Conservation (phyloP, 2,113 vertebrate genomes). For the Cacatua alba region DNA sequence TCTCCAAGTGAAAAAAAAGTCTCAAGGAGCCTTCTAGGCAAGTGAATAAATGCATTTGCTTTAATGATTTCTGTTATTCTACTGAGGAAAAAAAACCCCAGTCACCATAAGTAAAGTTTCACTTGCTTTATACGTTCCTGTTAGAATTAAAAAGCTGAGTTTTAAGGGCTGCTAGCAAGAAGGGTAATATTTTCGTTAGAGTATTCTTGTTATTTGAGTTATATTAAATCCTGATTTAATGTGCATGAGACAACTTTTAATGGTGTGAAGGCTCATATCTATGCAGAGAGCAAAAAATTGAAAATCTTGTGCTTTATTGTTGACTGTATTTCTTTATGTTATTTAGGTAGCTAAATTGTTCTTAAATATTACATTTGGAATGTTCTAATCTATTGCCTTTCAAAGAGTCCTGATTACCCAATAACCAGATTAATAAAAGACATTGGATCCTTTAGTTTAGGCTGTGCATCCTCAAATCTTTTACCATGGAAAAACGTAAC, state of each 20-base stretch:
- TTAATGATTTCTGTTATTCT: background rate
- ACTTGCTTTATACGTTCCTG: background rate
- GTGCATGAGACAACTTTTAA: fast-evolving
- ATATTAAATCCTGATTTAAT: background rate
- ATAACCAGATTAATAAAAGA: background rate
- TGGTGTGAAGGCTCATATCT: background rate
- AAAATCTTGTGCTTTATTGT: background rate
- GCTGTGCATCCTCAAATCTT: background rate
- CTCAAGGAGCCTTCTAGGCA: background rate
- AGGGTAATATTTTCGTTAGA: background rate
- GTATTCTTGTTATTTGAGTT: background rate
- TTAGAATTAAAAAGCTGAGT: background rate
- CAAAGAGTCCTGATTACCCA: no score
- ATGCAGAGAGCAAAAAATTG: background rate
- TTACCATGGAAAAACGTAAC: background rate
- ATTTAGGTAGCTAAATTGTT: background rate
- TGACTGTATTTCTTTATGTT: background rate
- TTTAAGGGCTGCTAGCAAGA: background rate
- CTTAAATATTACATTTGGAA: background rate
- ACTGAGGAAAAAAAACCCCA: background rate
- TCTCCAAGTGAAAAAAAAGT: background rate
- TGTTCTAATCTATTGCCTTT: background rate
- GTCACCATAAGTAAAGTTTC: background rate
- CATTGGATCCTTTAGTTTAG: background rate
- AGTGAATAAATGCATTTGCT: background rate